phyloP scores from a whole-genome alignment of 2,113 vertebrate genomes.

The Laticauda laticaudata region DNA sequence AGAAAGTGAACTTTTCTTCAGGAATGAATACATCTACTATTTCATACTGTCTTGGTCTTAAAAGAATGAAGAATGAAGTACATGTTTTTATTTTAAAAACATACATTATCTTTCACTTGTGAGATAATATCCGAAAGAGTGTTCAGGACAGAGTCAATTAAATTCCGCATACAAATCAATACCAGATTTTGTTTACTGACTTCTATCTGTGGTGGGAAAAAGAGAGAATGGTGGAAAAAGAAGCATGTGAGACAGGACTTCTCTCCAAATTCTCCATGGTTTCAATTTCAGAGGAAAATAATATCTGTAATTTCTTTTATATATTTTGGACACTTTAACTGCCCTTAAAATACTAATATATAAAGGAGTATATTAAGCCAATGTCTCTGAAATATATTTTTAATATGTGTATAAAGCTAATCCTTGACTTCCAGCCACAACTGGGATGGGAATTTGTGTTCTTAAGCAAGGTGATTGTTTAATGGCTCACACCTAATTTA shows the following conservation, averaged over 20 bases:
- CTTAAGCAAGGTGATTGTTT: not conserved
- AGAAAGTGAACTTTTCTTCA: not conserved
- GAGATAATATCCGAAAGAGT: not conserved
- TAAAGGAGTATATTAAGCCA: not conserved
- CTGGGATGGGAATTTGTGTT: not conserved
- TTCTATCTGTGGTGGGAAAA: not conserved
- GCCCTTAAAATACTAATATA: conserved; percentile 28
- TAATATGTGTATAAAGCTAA: conserved; percentile 1
- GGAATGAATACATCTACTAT: not conserved
- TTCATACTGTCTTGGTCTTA: not conserved
- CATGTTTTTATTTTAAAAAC: not conserved
- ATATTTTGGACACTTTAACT: conserved; percentile 25
- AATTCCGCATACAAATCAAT: not conserved
- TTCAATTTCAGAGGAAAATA: not conserved
- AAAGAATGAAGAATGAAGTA: not conserved
- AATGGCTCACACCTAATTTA: not conserved
- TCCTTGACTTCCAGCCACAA: not conserved
- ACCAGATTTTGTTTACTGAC: not conserved
- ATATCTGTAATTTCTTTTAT: not conserved
- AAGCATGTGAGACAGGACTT: not conserved
- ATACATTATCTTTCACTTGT: not conserved
- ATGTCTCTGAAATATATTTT: conserved; percentile 13
- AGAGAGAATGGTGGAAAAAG: not conserved
- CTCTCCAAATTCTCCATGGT: not conserved
- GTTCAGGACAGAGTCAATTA: not conserved